These are phyloP conservation scores for Diarsia mendica DNA, from an alignment of 2,888 invertebrate species.

Conservation along the genomic window DNA sequence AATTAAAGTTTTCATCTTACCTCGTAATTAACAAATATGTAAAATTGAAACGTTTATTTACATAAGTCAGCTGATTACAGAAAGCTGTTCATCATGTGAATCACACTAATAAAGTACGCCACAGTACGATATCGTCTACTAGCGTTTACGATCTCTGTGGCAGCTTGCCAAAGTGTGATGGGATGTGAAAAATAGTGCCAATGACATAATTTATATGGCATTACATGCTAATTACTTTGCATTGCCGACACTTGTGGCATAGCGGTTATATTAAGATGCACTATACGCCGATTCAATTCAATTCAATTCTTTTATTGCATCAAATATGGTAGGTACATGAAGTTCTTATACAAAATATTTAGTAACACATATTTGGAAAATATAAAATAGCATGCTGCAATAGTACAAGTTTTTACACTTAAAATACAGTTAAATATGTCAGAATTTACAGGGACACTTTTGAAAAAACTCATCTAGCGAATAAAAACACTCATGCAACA, in stretches of 20 bases:
- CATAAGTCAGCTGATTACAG: conserved; percentile 16
- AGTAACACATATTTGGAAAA: too few species aligned
- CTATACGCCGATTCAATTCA: not conserved
- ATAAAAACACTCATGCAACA: too few species aligned
- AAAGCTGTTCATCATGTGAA: conserved; percentile 34
- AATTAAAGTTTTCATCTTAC: not conserved
- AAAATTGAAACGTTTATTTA: conserved; percentile 17
- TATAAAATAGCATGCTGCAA: too few species aligned
- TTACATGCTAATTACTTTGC: conserved; percentile 32
- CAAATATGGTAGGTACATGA: too few species aligned
- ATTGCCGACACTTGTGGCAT: conserved; percentile 21
- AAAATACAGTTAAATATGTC: too few species aligned
- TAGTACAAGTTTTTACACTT: too few species aligned
- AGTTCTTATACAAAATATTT: too few species aligned
- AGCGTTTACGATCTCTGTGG: conserved; percentile 42
- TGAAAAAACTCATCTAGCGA: too few species aligned
- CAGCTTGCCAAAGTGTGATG: conserved; percentile 48
- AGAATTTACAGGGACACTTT: too few species aligned
- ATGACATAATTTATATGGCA: conserved; percentile 47
- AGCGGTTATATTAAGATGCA: conserved; percentile 16
- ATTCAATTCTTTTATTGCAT: too few species aligned
- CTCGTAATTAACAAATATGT: not conserved
- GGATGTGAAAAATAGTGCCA: conserved; percentile 49
- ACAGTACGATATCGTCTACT: conserved; percentile 36
- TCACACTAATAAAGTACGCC: conserved; percentile 31